These are phyloP conservation scores for Meandrina meandrites DNA, from an alignment of 92 coral and sea anemone species.

Conservation along the genomic window DNA sequence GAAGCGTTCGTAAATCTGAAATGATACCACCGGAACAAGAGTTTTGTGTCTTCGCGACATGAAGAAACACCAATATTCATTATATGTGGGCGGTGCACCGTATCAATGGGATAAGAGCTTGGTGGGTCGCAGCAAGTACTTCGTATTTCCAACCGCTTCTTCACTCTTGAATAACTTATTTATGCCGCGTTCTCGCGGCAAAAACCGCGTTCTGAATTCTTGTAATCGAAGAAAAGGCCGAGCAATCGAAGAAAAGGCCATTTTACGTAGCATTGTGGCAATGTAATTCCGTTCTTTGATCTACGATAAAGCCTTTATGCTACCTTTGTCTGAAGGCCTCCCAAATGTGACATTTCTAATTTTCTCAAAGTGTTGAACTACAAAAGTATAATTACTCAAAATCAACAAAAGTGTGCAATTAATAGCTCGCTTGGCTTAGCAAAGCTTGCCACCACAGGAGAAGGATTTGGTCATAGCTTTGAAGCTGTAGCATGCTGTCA, in stretches of 20 bases:
- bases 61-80: slow-evolving; percentile 42
- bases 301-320: slow-evolving; percentile 31
- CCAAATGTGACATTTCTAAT: slow-evolving; percentile 55
- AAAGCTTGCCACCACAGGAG: not conserved
- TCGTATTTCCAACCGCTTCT: slow-evolving; percentile 10
- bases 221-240: not conserved
- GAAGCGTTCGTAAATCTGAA: not conserved
- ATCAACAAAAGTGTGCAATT: slow-evolving; percentile 68
- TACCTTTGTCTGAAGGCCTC: slow-evolving; percentile 38
- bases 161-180: slow-evolving; percentile 7
- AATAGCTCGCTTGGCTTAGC: slow-evolving; percentile 13
- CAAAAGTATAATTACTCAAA: slow-evolving; percentile 63
- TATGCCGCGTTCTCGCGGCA: not conserved
- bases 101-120: slow-evolving; percentile 32
- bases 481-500: slow-evolving; percentile 24
- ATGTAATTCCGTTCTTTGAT: not conserved
- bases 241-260: not conserved
- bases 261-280: slow-evolving; percentile 2
- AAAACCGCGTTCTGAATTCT: slow-evolving; percentile 17
- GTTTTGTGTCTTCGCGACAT: slow-evolving; percentile 43
- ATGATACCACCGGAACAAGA: slow-evolving; percentile 49
- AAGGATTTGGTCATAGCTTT: slow-evolving; percentile 17
- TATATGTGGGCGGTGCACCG: slow-evolving; percentile 33
- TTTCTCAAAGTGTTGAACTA: slow-evolving; percentile 53
- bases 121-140: slow-evolving; percentile 28